Evolutionary conservation across 2,888 invertebrate genomes (phyloP), one percentile per base, ranked within the genome.

Genomic region (Trypoxylon attenuatum): DNA sequence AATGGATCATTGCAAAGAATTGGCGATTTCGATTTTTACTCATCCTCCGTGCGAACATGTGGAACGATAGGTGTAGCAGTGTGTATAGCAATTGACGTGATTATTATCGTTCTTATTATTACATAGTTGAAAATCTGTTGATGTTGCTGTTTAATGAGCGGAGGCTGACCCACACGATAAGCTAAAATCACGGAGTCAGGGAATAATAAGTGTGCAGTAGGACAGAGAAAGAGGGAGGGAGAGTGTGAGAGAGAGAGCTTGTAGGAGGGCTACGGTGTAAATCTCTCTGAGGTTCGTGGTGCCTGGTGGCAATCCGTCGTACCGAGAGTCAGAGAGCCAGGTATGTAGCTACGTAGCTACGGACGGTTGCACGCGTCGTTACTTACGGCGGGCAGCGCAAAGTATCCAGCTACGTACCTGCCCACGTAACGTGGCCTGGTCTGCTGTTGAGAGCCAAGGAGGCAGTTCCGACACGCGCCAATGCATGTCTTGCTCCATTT

Each of bases 401-500:
- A 39, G 51, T 47, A 68, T 65, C 55, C 68, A 60, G 55, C 46
- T 64, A 61, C 53, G 50, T 59, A 52, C 46, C 73, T 51, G 66
- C 60, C 69, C 63, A 67, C 60, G 58, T 56, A 57, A 69, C 53
- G 13, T 27, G 51, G 25, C 27, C 43, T 51, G 46, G 55, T 29
- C 41, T 43, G 29, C 42, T 49, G 55, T 57, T 22, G 47, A 54
- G 25, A 51, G 38, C 27, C 72, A 68, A 71, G 76, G 73, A 82
- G 83, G 82, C 84, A 82, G 84, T 79, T 83, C 83, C 85, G 86
- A 86, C 85, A 85, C 85, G 86, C 85, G 85, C 81, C 84, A 85
- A 83, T 85, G 84, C 85, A 74, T 80, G 85, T 86, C 82, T 84
- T 84, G 86, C 85, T 86, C 85, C 84, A 86, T 85, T 86, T 85